phyloP scores from a whole-genome alignment of 2,113 vertebrate species.

The Drymodes brunneopygia region DNA sequence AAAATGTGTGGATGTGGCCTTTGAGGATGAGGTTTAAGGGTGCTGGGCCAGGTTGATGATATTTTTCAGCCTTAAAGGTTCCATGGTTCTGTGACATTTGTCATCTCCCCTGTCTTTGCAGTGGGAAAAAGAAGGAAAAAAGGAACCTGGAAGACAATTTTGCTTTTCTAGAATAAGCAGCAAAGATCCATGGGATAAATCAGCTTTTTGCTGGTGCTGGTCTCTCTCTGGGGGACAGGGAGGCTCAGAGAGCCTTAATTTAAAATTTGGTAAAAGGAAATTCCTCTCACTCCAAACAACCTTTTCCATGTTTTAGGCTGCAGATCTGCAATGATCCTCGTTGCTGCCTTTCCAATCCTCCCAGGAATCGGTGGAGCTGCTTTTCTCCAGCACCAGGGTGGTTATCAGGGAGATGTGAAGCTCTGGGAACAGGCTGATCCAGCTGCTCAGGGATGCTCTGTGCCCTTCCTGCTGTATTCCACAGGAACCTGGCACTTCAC shows the following conservation, averaged over 20 bases:
- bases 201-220: background rate
- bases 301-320: background rate
- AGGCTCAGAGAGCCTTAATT: background rate
- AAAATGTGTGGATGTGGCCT: background rate
- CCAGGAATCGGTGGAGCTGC: background rate
- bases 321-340: accelerated
- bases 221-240: background rate
- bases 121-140: background rate
- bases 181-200: background rate
- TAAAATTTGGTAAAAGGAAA: background rate
- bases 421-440: background rate
- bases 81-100: accelerated
- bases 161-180: background rate
- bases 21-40: background rate
- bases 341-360: accelerated
- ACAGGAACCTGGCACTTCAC: background rate
- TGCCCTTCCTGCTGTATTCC: background rate
- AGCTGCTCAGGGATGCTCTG: background rate
- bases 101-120: background rate
- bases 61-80: background rate
- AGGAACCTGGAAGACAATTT: background rate
- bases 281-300: accelerated
- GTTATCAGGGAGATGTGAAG: background rate
- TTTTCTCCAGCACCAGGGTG: background rate
- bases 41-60: background rate